Percentiles rank a stretch among this genome's conserved stretches.
Conservation (phyloP, 2,113 vertebrate genomes). For the zebrafish (Danio rerio) region DNA sequence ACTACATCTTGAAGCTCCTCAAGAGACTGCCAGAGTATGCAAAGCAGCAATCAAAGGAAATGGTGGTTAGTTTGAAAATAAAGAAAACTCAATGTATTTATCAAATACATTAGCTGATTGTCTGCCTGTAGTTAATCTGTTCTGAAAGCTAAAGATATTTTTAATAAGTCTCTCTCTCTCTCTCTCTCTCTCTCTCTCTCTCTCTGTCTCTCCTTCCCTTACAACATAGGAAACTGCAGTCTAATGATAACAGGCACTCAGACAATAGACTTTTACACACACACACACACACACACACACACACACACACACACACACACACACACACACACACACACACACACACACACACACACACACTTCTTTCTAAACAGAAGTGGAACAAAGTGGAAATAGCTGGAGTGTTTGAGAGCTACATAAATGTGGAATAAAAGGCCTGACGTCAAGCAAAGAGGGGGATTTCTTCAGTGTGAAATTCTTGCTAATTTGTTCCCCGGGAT, state of each 20-base stretch:
- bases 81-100: too few relatives aligned
- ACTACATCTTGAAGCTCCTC: too few relatives aligned
- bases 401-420: slow-evolving; percentile 30
- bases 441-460: slow-evolving; percentile 10
- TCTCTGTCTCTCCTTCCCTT: slow-evolving; percentile 43
- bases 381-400: slow-evolving; percentile 55
- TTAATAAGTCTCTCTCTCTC: slow-evolving; percentile 30
- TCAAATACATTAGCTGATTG: not conserved
- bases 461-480: slow-evolving; percentile 35
- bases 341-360: not conserved
- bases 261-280: slow-evolving; percentile 57
- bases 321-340: slow-evolving; percentile 7
- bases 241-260: slow-evolving; percentile 57
- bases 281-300: slow-evolving; percentile 43
- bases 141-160: slow-evolving; percentile 28
- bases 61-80: too few relatives aligned
- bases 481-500: slow-evolving; percentile 1
- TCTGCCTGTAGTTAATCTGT: not conserved
- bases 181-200: too few relatives aligned
- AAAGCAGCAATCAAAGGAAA: too few relatives aligned
- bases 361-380: slow-evolving; percentile 49
- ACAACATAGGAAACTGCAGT: slow-evolving; percentile 60
- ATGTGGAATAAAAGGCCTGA: slow-evolving; percentile 41
- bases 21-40: too few relatives aligned
- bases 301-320: slow-evolving; percentile 29